Conservation (phyloP, 2,113 vertebrate genomes). For the Myotis brandtii region DNA sequence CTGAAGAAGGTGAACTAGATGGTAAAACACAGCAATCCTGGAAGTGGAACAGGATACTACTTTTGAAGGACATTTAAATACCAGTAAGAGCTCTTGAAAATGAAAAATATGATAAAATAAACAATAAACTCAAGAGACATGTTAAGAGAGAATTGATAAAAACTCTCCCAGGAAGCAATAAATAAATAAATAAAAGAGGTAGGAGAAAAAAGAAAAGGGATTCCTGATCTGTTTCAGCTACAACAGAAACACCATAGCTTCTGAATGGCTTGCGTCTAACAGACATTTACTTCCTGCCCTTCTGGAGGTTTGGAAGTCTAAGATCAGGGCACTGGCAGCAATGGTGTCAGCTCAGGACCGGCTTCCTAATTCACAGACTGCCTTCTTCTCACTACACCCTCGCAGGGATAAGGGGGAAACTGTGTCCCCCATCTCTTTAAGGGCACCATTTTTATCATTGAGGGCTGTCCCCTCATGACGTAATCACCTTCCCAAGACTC, state of each 20-base stretch:
- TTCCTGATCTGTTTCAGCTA: background rate
- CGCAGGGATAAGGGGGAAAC: background rate
- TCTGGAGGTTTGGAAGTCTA: background rate
- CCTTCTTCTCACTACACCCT: background rate
- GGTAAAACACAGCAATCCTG: background rate
- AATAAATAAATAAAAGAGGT: background rate
- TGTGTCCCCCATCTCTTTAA: background rate
- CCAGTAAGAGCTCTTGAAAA: conserved; percentile 34
- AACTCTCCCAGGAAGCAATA: background rate
- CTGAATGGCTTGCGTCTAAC: background rate
- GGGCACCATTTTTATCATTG: background rate
- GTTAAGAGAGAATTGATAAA: background rate
- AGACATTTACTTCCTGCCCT: background rate
- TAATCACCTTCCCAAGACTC: background rate
- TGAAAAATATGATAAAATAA: conserved; percentile 2
- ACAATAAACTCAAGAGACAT: background rate
- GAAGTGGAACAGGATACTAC: background rate
- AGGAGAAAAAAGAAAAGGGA: background rate
- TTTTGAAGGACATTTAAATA: conserved; percentile 32
- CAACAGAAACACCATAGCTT: background rate
- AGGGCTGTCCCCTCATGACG: background rate
- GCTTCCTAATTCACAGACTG: background rate
- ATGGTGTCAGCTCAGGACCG: background rate
- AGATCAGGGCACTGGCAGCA: background rate
- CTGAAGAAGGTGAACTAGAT: background rate